These are phyloP conservation scores for Oegoconia quadripuncta DNA, from an alignment of 2,888 invertebrate species.

Conservation along the genomic window DNA sequence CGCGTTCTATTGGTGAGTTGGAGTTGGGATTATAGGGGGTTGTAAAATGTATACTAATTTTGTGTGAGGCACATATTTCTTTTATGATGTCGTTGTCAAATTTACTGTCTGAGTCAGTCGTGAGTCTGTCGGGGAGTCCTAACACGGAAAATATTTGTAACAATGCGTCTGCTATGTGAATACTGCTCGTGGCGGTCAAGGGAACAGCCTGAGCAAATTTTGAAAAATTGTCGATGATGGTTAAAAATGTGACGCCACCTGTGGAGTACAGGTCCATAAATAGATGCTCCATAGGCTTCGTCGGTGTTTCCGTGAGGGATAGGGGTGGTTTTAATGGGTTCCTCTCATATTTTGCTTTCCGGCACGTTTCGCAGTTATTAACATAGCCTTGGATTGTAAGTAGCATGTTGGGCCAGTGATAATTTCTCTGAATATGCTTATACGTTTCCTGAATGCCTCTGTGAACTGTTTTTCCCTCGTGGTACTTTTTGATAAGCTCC, in stretches of 20 bases:
- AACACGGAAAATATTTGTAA: slow-evolving; percentile 17
- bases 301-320: slow-evolving; percentile 9
- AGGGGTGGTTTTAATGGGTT: slow-evolving; percentile 13
- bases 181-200: slow-evolving; percentile 10
- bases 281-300: slow-evolving; percentile 11
- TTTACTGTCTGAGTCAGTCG: slow-evolving; percentile 6
- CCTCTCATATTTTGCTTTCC: slow-evolving; percentile 19
- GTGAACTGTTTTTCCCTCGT: slow-evolving; percentile 24
- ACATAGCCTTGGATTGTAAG: slow-evolving; percentile 15
- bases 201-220: slow-evolving; percentile 22
- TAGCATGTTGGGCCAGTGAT: slow-evolving; percentile 24
- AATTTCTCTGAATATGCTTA: slow-evolving; percentile 16
- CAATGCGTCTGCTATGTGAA: slow-evolving; percentile 15
- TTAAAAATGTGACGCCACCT: slow-evolving; percentile 16
- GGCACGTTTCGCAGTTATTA: slow-evolving; percentile 14
- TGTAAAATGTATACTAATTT: slow-evolving; percentile 22
- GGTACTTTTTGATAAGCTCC: slow-evolving; percentile 18
- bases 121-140: slow-evolving; percentile 5
- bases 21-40: slow-evolving; percentile 25
- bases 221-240: slow-evolving; percentile 20
- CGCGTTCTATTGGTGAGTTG: slow-evolving; percentile 22
- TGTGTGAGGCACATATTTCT: slow-evolving; percentile 17
- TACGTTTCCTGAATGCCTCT: slow-evolving; percentile 25
- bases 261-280: slow-evolving; percentile 17
- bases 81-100: slow-evolving; percentile 15